phyloP scores from a whole-genome alignment of 2,113 vertebrate species.

The Lontra canadensis region DNA sequence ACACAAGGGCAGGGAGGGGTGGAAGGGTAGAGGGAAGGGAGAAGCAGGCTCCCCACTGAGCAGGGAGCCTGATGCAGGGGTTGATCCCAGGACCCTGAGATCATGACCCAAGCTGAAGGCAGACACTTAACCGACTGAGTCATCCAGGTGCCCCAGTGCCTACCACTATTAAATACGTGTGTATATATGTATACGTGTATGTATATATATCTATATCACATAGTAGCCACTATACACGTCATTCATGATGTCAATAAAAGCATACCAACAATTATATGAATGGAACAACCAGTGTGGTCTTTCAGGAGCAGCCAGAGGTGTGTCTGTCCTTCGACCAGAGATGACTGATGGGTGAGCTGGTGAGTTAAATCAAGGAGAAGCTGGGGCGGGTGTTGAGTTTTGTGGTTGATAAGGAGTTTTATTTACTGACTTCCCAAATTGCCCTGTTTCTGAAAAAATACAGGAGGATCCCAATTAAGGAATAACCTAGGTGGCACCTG shows the following conservation, averaged over 20 bases:
- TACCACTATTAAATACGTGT: neutral
- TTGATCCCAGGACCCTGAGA: neutral
- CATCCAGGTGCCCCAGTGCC: neutral
- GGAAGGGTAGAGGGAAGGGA: neutral
- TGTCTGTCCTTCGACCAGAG: neutral
- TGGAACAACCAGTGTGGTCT: neutral
- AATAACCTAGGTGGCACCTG: neutral
- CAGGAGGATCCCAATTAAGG: neutral
- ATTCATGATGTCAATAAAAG: neutral
- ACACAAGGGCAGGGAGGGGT: neutral
- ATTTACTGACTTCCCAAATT: neutral
- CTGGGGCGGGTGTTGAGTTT: neutral
- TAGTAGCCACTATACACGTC: neutral
- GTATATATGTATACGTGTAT: neutral
- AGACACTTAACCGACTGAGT: neutral
- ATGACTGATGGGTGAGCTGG: neutral
- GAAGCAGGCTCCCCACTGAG: neutral
- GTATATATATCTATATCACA: too few species aligned
- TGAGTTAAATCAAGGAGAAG: neutral
- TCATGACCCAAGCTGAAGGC: neutral
- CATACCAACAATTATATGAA: neutral
- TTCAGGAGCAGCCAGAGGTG: neutral
- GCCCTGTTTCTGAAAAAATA: neutral
- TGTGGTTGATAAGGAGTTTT: neutral
- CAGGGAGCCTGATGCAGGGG: fast-evolving